phyloP scores from a whole-genome alignment of 2,113 vertebrate species.

The Centropus bengalensis region DNA sequence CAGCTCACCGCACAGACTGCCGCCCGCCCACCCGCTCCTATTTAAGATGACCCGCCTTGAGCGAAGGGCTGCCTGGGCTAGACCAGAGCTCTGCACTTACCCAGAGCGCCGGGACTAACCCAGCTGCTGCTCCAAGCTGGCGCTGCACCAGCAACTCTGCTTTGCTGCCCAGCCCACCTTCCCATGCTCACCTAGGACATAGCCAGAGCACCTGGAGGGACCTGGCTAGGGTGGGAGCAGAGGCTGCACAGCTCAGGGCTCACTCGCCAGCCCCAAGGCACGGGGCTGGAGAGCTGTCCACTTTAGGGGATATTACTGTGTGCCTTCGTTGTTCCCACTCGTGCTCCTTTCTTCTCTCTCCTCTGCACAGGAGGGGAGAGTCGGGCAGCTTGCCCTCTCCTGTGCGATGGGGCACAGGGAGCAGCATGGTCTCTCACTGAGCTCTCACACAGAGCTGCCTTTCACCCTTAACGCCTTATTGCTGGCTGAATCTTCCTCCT shows the following conservation, averaged over 20 bases:
- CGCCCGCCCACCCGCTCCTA: constrained; percentile 8
- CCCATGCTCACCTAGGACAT: background rate
- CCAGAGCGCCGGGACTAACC: background rate
- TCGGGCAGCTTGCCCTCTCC: background rate
- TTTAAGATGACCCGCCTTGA: background rate
- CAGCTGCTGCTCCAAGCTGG: constrained; percentile 31
- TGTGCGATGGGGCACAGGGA: background rate
- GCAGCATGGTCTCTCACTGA: background rate
- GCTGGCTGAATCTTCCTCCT: background rate
- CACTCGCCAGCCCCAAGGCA: background rate
- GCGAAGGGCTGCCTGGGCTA: background rate
- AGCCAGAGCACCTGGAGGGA: background rate
- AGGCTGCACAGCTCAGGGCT: constrained; percentile 13
- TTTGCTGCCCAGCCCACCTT: background rate
- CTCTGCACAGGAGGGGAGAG: background rate
- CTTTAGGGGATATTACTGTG: constrained; percentile 51
- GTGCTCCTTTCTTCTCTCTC: background rate
- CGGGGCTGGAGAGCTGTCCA: background rate
- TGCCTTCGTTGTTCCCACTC: background rate
- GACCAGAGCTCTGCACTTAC: constrained; percentile 17
- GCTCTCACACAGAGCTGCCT: background rate
- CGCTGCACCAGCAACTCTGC: constrained; percentile 29
- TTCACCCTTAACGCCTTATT: constrained; percentile 47
- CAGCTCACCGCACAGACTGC: constrained; percentile 44
- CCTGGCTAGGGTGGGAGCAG: constrained; percentile 8